Evolutionary conservation across 2,888 invertebrate species (phyloP).

Genomic region (Xestia c-nigrum): DNA sequence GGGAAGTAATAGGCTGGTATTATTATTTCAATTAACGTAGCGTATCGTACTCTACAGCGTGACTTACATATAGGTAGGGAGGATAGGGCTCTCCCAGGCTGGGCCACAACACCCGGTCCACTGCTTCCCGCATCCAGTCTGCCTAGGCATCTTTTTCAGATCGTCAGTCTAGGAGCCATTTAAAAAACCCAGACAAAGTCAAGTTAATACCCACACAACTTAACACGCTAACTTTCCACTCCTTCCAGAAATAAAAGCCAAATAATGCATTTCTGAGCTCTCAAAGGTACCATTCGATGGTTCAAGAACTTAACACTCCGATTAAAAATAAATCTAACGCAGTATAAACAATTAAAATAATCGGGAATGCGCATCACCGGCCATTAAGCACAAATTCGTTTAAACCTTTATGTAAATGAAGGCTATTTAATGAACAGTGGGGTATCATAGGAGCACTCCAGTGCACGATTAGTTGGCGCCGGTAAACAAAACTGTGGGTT

Average conservation of each 20-base stretch:
- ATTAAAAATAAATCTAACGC: conserved; percentile 20
- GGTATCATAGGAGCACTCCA: conserved; percentile 60
- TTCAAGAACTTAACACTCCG: background rate
- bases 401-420: conserved; percentile 70
- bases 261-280: background rate
- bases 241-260: background rate
- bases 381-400: conserved; percentile 59
- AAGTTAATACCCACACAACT: background rate
- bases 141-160: background rate
- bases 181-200: background rate
- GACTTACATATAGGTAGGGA: background rate
- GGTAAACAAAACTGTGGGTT: conserved; percentile 55
- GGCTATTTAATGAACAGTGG: conserved; percentile 69
- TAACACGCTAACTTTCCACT: background rate
- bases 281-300: background rate
- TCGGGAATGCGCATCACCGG: conserved; percentile 48
- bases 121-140: background rate
- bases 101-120: background rate
- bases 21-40: too few relatives aligned
- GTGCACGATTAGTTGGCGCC: conserved; percentile 49
- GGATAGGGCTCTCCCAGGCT: background rate
- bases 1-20: too few relatives aligned
- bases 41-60: background rate
- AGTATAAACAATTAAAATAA: conserved; percentile 57
- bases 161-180: background rate